Conservation (phyloP, 2,888 invertebrate species). For the Agrilus cyanescens region DNA sequence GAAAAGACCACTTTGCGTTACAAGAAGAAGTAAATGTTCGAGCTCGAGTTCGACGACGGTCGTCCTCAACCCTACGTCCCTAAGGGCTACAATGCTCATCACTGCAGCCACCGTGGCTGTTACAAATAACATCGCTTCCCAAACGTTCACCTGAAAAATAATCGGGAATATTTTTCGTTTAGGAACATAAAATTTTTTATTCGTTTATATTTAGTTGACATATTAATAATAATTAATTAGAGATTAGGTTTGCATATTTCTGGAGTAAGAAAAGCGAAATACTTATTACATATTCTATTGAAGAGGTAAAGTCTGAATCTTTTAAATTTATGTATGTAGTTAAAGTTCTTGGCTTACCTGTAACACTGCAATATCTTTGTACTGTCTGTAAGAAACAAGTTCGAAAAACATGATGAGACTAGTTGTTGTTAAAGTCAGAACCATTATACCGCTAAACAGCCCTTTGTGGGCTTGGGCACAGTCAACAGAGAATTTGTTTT, state of each 20-base stretch:
- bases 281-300: background rate
- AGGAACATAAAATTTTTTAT: conserved; percentile 24
- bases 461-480: conserved; percentile 75
- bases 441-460: conserved; percentile 56
- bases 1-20: conserved; percentile 77
- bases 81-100: conserved; percentile 17
- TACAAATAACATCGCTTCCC: conserved; percentile 23
- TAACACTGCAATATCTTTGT: conserved; percentile 53
- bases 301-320: conserved; percentile 54
- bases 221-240: no score
- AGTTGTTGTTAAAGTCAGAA: conserved; percentile 62
- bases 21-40: conserved; percentile 66
- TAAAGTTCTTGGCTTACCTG: conserved; percentile 44
- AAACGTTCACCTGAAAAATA: conserved; percentile 44
- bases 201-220: no score
- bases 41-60: conserved; percentile 36
- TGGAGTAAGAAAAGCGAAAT: no score
- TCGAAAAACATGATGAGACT: conserved; percentile 82
- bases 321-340: conserved; percentile 51
- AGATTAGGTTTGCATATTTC: no score
- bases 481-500: conserved; percentile 65
- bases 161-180: background rate
- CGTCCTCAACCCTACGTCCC: conserved; percentile 18
- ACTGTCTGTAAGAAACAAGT: conserved; percentile 50
- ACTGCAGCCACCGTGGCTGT: conserved; percentile 20